Percentiles rank a stretch among this genome's conserved stretches.
Evolutionary conservation across 2,888 invertebrate species (phyloP).

Genomic region (Helobdella robusta): DNA sequence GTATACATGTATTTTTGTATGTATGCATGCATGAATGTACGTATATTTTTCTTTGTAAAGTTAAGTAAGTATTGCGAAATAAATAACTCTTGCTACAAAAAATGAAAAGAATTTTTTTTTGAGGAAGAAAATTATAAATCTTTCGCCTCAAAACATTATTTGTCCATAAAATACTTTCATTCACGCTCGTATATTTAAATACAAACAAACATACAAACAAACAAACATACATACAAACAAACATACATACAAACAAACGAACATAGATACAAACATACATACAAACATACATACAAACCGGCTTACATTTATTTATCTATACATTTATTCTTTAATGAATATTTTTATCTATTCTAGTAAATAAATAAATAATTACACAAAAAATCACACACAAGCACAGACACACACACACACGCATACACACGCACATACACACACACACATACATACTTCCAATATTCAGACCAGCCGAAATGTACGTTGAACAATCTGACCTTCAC

Average conservation of each 20-base stretch:
- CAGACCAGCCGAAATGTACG: background rate
- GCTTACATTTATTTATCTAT: background rate
- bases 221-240: constrained; percentile 5
- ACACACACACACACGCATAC: constrained; percentile 14
- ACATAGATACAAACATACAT: constrained; percentile 17
- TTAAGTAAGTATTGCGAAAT: no score
- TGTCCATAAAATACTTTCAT: no score
- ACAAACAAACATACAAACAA: constrained; percentile 14
- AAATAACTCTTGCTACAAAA: no score
- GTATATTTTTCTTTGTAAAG: no score
- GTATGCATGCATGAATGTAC: no score
- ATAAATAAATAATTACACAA: constrained; percentile 15
- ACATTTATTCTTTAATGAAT: background rate
- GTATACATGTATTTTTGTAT: no score
- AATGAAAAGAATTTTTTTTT: no score
- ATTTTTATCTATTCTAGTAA: constrained; percentile 4
- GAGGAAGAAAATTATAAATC: no score
- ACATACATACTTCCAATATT: constrained; percentile 9
- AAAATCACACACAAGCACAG: background rate
- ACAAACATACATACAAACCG: constrained; percentile 19
- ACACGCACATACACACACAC: constrained; percentile 6
- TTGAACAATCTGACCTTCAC: constrained; percentile 6
- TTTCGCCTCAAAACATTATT: no score
- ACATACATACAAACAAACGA: background rate
- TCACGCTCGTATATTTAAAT: constrained; percentile 12